Base-by-base conservation (phyloP, 2,113 vertebrate species). In the Cercocebus atys region DNA sequence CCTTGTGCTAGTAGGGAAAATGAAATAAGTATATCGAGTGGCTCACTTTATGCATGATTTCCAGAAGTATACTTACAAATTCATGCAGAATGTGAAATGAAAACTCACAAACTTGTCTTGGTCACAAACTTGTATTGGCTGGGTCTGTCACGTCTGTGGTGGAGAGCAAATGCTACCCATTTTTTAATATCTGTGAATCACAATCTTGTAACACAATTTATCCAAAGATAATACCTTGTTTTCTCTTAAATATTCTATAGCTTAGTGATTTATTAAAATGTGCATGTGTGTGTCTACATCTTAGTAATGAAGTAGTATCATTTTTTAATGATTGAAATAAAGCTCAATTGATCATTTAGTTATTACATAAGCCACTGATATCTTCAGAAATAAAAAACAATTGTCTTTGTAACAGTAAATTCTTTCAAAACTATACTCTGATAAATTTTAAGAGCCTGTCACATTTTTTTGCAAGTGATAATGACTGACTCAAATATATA, bases 201-300 rank as follows among this genome's bases (percentile, higher is more conserved):
- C 12, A 95, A 70, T n/a, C 8, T 85, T 72, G 16, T 52, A 88
- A 75, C n/a, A 70, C 55, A 81, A 86, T 93, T 85, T 59, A 47
- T n/a, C n/a, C 59, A 2, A 79, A 85, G 64, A 57, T 25, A 81
- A 78, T 43, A 57, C 1, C 16, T 4, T 79, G 0, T 87, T 93
- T 83, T 50, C 38, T 87, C 23, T 83, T 61, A 84, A 93, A 59
- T 88, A 94, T 9, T 23, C 16, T 68, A 43, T 7, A 83, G 12
- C 23, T 88, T 52, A 82, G 11, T 52, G 80, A 57, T 80, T 73
- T 94, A 94, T 76, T 75, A 22, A 94, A 95, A 79, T 59, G n/a
- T 78, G 43, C 35, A 35, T 73, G 1, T 47, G 3, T 72, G 16
- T 57, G 32, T 68, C 30, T 68, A 17, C 18, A 68, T 18, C 25